Evolutionary conservation across 37 sponge, comb jelly and placozoan genomes (phyloP), one percentile per base, ranked within the genome.

Genomic region (Tethya wilhelma): DNA sequence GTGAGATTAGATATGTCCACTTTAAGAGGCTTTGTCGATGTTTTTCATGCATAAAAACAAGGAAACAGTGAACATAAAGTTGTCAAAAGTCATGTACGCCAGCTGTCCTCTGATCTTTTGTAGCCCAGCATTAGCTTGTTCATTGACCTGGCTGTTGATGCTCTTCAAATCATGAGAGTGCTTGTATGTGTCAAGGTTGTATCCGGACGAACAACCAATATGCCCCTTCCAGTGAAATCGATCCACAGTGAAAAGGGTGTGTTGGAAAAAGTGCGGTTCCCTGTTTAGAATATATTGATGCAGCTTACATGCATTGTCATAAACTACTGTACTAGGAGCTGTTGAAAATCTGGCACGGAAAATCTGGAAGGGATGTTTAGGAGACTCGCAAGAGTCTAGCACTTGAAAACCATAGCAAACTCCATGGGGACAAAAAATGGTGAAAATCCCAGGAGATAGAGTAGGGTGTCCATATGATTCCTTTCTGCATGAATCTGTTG

Each of bases 381-480:
- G 84, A 12, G 84, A 83, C 46, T 83, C 84, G 66, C 31, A 23
- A 34, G 26, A 31, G 8, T 25, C 3, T 75, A 83, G 74, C 23
- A 74, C 84, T 83, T 83, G 25, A 73, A 83, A 83, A 2, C 84
- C 84, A 66, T 74, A 83, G 58, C 84, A 83, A 4, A 74, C 57
- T 43, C 84, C 84, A 65, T 83, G 84, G 12, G 75, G 84, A 44
- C 84, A 83, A 64, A 64, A 83, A 11, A 83, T 53, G 36, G 75
- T 83, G 58, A 83, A 83, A 2, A 83, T 74, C 12, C 75, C 84
- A 32, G 84, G 84, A 23, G 71, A 29, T 7, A 83, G 75, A 0
- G 68, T 34, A 8, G 84, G 84, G 45, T 83, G 84, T 2, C 75
- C 30, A 41, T 9, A 4, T 14, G 63, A 26, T 62, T 59, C 1